Conservation (phyloP, 2,113 vertebrate species). For the Psittacula cyanocephala region DNA sequence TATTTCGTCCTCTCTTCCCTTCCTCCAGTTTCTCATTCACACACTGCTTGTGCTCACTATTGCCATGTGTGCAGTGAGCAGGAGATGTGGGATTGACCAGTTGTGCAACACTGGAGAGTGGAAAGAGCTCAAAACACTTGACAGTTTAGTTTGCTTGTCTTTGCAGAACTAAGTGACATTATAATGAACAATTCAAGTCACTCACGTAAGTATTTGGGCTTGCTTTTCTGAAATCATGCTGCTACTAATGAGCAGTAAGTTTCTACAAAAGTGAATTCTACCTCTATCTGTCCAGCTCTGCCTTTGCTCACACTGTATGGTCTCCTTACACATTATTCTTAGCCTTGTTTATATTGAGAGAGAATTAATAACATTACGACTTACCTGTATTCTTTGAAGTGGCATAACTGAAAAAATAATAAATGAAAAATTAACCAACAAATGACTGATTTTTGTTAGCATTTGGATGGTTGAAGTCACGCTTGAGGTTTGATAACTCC, state of each 20-base stretch:
- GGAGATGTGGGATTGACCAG: neutral
- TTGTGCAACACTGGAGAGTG: neutral
- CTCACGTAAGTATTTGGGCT: neutral
- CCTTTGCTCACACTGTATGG: neutral
- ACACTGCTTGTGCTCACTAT: neutral
- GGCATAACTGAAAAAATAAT: neutral
- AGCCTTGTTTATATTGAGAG: neutral
- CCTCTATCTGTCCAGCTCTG: neutral
- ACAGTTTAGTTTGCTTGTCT: neutral
- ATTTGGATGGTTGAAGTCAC: constrained; percentile 28
- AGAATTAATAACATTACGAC: neutral
- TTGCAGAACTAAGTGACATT: neutral
- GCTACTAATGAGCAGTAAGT: neutral
- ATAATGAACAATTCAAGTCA: neutral
- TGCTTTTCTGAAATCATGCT: neutral
- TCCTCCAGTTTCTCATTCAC: neutral
- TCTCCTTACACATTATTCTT: neutral
- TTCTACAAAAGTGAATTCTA: neutral
- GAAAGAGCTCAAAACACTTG: neutral
- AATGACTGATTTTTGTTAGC: constrained; percentile 32
- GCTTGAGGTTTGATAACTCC: neutral
- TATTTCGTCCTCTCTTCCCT: neutral
- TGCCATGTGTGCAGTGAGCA: neutral
- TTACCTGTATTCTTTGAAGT: constrained; percentile 20
- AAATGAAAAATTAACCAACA: neutral